Conservation (phyloP, 2,888 invertebrate species). For the Bruchidius siliquastri region DNA sequence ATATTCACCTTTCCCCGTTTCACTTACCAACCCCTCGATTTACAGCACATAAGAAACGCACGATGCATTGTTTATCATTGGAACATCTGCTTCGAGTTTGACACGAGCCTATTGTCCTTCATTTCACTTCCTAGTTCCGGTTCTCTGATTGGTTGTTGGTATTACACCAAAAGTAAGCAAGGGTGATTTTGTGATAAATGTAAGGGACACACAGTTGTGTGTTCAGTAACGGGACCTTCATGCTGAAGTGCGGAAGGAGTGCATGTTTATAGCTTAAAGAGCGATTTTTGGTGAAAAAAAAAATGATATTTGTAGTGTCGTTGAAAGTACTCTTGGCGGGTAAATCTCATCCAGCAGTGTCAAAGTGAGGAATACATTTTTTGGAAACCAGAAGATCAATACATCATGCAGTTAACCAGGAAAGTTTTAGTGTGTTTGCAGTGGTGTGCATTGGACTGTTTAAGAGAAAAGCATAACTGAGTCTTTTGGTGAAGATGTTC, state of each 20-base stretch:
- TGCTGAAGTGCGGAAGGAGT: background rate
- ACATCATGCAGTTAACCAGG: no score
- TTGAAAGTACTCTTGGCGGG: no score
- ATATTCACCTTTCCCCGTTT: background rate
- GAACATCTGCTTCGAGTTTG: constrained; percentile 16
- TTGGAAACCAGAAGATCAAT: no score
- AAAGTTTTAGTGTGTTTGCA: no score
- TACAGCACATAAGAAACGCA: constrained; percentile 4
- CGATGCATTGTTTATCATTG: background rate
- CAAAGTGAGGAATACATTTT: no score
- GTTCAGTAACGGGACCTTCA: constrained; percentile 8
- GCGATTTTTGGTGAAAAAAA: background rate
- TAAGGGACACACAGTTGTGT: constrained; percentile 17
- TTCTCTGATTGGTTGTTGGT: constrained; percentile 33
- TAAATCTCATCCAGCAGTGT: no score
- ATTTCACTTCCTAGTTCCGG: constrained; percentile 39
- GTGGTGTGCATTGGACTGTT: no score
- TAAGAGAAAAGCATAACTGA: no score
- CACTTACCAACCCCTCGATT: constrained; percentile 1
- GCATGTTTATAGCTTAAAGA: background rate
- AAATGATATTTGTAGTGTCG: no score
- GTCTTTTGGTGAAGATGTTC: no score
- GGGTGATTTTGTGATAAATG: constrained; percentile 27
- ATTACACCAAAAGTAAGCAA: constrained; percentile 20
- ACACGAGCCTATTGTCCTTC: constrained; percentile 1